Evolutionary conservation across 2,113 vertebrate genomes (phyloP), one percentile per base, ranked within the genome.

Genomic region (Potamarius usumacintae): DNA sequence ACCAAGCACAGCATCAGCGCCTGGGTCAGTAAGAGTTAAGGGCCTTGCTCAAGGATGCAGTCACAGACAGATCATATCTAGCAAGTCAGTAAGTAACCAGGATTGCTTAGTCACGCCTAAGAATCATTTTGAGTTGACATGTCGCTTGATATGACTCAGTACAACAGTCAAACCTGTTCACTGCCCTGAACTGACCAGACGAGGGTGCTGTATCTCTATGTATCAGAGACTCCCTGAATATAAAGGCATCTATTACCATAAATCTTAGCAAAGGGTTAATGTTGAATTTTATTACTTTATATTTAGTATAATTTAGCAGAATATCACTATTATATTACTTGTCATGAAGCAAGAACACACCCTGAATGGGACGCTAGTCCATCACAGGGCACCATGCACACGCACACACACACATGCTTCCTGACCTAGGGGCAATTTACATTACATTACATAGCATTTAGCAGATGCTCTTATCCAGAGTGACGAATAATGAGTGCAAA

Each of bases 131-230:
- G 34, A 76, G 50, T 25, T 76, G 42, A 9, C 42, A 50, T 50
- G 50, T 76, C 11, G 20, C 7, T 50, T 11, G 12, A 2, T 5
- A n/a, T 50, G 34, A 50, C 7, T 65, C 60, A 57, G 25, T 14
- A 50, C 27, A 82, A 22, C 58, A 62, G 11, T 50, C 34, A 55
- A 52, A 50, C 14, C 62, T 52, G n/a, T 71, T 71, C 1, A 71
- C 15, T 71, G 11, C 22, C 11, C 67, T 85, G 8, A 86, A 82
- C 22, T 78, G 60, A 78, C 83, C 89, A 88, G 78, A 78, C 2
- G 86, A 88, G 53, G 86, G 86, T 1, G 79, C 83, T 77, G 30
- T 85, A 22, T 60, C 77, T 76, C 65, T 60, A 74, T 30, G 50
- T n/a, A 72, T 63, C 30, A 60, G 0, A 53, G 55, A 60, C 14